Base-by-base conservation (phyloP, 2,888 invertebrate species). In the Chymomyza caudatula region DNA sequence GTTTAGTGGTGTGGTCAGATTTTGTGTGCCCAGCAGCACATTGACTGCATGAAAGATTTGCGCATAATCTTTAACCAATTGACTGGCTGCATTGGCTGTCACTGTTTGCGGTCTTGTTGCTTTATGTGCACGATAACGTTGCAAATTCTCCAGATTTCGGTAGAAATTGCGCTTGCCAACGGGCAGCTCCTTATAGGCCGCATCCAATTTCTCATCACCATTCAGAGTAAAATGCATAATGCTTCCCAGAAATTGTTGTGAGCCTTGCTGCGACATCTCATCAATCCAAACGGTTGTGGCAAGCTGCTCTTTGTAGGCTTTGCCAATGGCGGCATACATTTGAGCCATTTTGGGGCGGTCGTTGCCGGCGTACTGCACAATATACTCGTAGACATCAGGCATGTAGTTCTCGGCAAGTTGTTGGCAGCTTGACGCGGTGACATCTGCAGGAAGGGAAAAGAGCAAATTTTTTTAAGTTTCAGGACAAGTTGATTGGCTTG, bases 81-180 rank as follows among this genome's bases (percentile, higher is more conserved):
- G 72, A 3, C 61, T 13, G 0, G 69, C 59, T 0, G 61, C n/a
- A 0, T 49, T 49, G 0, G 63, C 25, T 6, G 60, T 51, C 2
- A 52, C 60, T 3, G 15, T 23, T 0, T 51, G 13, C 19, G 51
- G 17, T 13, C 17, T 20, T 0, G 20, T 20, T 2, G 17, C 49
- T 6, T 78, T 71, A 5, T 79, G 79, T 1, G 73, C 67, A 5
- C 80, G 75, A 29, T 88, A 85, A 25, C 85, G 80, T n/a, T 86
- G 83, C 43, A 85, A 55, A 23, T 87, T 88, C 51, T 90, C 90
- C 15, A 90, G 75, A 59, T 90, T 89, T 22, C 88, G 80, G 60
- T 88, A 89, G 62, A 90, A 90, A 56, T 79, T 89, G 8, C 85
- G 78, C 3, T 84, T 71, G 3, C 82, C 86, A 51, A 90, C 71